These are phyloP conservation scores for Gymnopithys bicolor DNA, from an alignment of 2,797 vertebrate species.

Conservation along the genomic window DNA sequence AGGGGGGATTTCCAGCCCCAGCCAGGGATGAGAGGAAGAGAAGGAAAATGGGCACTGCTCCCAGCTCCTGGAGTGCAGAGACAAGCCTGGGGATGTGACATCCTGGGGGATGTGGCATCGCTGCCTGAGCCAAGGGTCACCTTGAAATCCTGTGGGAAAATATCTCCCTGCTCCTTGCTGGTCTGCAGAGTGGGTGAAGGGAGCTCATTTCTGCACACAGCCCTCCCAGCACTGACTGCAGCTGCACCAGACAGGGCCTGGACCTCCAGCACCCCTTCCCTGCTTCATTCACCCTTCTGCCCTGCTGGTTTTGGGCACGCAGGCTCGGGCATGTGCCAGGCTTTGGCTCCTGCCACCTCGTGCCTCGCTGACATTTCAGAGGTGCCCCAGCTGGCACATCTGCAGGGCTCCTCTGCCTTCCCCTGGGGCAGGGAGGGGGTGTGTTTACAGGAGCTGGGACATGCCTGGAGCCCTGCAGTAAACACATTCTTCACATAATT, in stretches of 20 bases:
- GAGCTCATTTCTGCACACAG: neutral
- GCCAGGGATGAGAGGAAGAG: neutral
- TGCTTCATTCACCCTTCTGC: neutral
- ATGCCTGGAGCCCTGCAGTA: slow-evolving; percentile 38
- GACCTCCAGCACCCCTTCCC: neutral
- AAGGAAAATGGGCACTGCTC: neutral
- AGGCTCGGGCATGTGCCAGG: neutral
- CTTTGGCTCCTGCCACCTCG: slow-evolving; percentile 1
- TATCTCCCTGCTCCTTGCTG: neutral
- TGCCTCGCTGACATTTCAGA: neutral
- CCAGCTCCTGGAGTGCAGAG: neutral
- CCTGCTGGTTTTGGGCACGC: neutral
- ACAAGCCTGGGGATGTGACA: neutral
- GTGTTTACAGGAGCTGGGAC: slow-evolving; percentile 42
- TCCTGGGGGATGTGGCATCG: neutral
- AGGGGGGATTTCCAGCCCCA: neutral
- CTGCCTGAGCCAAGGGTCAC: neutral
- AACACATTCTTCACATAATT: slow-evolving; percentile 52
- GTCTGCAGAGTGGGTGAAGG: neutral
- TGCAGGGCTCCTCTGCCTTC: slow-evolving; percentile 15
- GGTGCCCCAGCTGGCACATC: neutral
- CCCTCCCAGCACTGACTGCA: neutral
- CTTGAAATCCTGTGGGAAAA: neutral
- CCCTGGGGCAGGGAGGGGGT: neutral
- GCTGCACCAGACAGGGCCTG: neutral